Percentiles rank a stretch among this genome's conserved stretches.
Evolutionary conservation across 2,888 invertebrate genomes (phyloP).

Genomic region (Chesias legatella): DNA sequence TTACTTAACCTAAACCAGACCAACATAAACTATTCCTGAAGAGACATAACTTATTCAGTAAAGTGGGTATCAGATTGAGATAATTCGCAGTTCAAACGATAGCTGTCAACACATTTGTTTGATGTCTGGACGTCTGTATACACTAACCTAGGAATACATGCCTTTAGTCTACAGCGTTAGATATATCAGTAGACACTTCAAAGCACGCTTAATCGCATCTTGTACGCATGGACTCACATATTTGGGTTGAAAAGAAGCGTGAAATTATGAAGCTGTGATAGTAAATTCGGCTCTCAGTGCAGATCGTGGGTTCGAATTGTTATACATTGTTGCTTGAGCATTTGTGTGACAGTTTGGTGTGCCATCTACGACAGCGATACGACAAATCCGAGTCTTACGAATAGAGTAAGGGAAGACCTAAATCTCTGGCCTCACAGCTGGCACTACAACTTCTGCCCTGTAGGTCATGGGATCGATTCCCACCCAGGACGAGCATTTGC

Average conservation of each 20-base stretch:
- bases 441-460: too few species aligned
- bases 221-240: neutral
- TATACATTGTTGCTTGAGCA: too few species aligned
- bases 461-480: too few species aligned
- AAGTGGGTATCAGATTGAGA: conserved; percentile 6
- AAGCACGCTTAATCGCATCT: conserved; percentile 1
- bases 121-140: conserved; percentile 10
- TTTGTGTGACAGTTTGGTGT: too few species aligned
- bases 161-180: neutral
- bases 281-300: too few species aligned
- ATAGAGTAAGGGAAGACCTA: too few species aligned
- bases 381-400: too few species aligned
- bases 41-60: conserved; percentile 8
- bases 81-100: conserved; percentile 14
- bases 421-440: too few species aligned
- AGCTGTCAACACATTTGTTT: conserved; percentile 11
- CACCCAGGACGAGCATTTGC: too few species aligned
- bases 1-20: conserved; percentile 1
- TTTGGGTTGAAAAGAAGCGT: neutral
- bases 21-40: neutral
- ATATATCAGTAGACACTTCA: neutral
- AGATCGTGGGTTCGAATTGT: too few species aligned
- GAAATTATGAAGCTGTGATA: too few species aligned
- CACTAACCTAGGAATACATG: conserved; percentile 3
- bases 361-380: too few species aligned